Evolutionary conservation across 2,113 vertebrate genomes (phyloP).

Genomic region (Coptodon bakossiorum): DNA sequence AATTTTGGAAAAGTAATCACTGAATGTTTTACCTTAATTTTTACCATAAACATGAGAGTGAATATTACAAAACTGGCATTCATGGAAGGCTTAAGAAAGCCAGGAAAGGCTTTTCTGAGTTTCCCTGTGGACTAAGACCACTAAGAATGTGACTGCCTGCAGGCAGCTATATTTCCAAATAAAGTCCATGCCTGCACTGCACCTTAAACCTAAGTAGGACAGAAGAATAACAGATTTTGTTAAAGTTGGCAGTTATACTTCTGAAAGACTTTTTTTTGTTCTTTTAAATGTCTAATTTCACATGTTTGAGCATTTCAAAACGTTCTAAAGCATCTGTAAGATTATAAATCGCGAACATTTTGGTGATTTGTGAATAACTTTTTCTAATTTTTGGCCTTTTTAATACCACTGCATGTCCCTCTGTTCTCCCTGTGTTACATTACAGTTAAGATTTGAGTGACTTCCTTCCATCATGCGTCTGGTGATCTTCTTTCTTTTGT

Average conservation of each 20-base stretch:
- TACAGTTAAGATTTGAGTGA: neutral
- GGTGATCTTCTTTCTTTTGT: constrained; percentile 47
- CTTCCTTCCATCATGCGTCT: constrained; percentile 80
- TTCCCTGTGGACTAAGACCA: constrained; percentile 29
- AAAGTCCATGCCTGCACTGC: neutral
- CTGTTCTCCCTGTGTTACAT: neutral
- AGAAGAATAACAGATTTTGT: neutral
- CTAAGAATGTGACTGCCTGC: constrained; percentile 38
- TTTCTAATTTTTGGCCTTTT: neutral
- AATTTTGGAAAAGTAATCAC: neutral
- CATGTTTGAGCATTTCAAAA: neutral
- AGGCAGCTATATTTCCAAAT: constrained; percentile 6
- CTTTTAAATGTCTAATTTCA: neutral
- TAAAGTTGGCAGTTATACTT: neutral
- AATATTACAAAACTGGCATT: constrained; percentile 11
- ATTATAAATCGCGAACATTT: neutral
- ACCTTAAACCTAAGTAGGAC: neutral
- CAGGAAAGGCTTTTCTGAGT: neutral
- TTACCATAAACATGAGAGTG: neutral
- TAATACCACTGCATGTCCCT: neutral
- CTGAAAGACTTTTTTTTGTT: neutral
- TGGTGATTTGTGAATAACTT: neutral
- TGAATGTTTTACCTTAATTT: neutral
- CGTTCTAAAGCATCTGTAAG: neutral
- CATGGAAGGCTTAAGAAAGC: neutral